phyloP scores from a whole-genome alignment of 2,797 vertebrate genomes.

The Diceros bicornis region DNA sequence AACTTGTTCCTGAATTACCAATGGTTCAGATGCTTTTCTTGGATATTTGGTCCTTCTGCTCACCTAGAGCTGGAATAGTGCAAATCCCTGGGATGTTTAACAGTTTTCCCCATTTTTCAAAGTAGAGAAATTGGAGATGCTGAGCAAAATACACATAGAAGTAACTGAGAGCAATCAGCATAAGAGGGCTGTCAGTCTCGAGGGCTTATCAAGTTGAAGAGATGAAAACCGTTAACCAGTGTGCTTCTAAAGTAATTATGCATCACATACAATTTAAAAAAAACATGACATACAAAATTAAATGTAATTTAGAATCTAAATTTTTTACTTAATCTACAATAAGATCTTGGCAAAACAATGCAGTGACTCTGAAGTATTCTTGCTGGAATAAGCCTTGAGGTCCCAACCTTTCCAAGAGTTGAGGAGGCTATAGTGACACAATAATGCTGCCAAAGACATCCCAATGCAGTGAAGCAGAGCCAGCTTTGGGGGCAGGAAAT shows the following conservation, averaged over 20 bases:
- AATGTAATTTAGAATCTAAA: background rate
- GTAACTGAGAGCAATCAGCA: background rate
- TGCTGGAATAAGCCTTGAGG: background rate
- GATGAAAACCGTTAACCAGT: background rate
- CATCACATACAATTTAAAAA: background rate
- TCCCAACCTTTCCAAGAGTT: background rate
- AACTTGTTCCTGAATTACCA: background rate
- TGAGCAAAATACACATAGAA: slow-evolving; percentile 13
- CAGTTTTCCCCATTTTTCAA: slow-evolving; percentile 1
- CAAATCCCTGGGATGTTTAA: background rate
- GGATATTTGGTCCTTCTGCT: slow-evolving; percentile 18
- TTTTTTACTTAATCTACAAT: background rate
- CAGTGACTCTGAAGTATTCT: background rate
- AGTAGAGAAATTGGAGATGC: slow-evolving; percentile 3
- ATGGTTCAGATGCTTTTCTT: background rate
- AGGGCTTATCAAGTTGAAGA: background rate
- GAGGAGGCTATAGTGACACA: background rate
- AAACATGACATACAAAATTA: slow-evolving; percentile 27
- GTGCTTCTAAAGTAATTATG: slow-evolving; percentile 30
- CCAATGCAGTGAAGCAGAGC: accelerated
- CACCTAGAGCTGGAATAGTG: background rate
- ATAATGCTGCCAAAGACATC: background rate
- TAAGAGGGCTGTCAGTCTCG: background rate
- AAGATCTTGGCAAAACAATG: slow-evolving; percentile 61
- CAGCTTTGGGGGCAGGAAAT: background rate